Evolutionary conservation across 2,797 vertebrate species (phyloP), one percentile per base, ranked within the genome.

Genomic region (Rhinogobio ventralis): DNA sequence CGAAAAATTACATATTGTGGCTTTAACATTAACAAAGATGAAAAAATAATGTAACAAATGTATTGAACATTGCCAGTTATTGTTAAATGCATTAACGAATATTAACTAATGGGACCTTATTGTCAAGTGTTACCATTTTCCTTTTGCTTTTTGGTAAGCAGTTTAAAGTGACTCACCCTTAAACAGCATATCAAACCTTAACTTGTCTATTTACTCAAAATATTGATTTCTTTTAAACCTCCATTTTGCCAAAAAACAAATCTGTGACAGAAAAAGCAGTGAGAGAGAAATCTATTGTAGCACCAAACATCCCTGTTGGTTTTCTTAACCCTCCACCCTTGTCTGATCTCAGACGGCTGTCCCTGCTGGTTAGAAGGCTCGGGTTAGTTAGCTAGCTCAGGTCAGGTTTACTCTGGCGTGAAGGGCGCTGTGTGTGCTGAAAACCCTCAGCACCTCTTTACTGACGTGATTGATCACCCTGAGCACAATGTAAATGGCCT

Each of bases 381-480:
- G n/a, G n/a, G n/a, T n/a, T n/a, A n/a, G 19, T 85, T 57, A 68
- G 66, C 9, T 57, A 39, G 28, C 78, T 77, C 17, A 19, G 46
- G 62, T 86, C 62, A 25, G 36, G 25, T 51, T 79, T 76, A 30
- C 15, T 84, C 64, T 78, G 42, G 55, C 53, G 28, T 89, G 86
- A 89, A 82, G 83, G 87, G 17, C 15, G 1, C 15, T 51, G 49
- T 19, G 17, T 51, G 45, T 25, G 28, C 25, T 17, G 14, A 64
- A 77, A 42, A 60, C 30, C 62, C 55, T 25, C 39, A 71, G 36
- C 46, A 55, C 73, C 53, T 33, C 36, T 8, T 45, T 25, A 46
- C 83, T 80, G 51, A 78, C 55, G 46, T 84, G 83, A 87, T 87
- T 87, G 79, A 89, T 89, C 85, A 83, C 83, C 11, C n/a, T 7